A percentile compares a stretch with the other conserved stretches of the same genome.
Evolutionary conservation across 2,888 invertebrate genomes (phyloP).

Genomic region (Drosophila rellima): DNA sequence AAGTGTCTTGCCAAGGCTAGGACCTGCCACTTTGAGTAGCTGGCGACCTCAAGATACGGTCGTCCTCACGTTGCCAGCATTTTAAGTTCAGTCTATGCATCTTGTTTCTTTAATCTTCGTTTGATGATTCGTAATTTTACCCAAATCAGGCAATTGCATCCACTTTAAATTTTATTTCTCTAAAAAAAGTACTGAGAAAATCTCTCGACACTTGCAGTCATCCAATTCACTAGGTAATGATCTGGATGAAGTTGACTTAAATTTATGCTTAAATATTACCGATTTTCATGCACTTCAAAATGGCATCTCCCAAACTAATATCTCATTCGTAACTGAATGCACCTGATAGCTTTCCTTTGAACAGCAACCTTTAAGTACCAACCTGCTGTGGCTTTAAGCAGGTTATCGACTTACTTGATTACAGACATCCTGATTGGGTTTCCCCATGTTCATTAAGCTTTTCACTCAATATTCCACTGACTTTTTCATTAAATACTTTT

Average conservation of each 20-base stretch:
- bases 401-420: background rate
- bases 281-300: background rate
- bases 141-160: slow-evolving; percentile 1
- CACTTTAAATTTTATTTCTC: background rate
- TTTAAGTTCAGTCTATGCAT: slow-evolving; percentile 1
- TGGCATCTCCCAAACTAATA: background rate
- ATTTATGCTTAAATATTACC: background rate
- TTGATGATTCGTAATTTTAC: slow-evolving; percentile 4
- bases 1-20: slow-evolving; percentile 4
- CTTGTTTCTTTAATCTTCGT: slow-evolving; percentile 8
- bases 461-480: background rate
- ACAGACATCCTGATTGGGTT: background rate
- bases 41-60: slow-evolving; percentile 21
- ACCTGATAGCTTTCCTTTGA: background rate
- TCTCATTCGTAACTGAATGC: background rate
- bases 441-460: background rate
- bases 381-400: slow-evolving; percentile 1
- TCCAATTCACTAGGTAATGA: background rate
- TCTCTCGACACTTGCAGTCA: background rate
- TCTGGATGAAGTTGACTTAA: too few species aligned
- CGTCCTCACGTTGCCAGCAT: background rate
- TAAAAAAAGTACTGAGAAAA: background rate
- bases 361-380: background rate
- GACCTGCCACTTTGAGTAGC: slow-evolving; percentile 13
- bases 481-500: background rate